Conservation (phyloP, 1,140 invertebrate genomes). For the Nasonia vitripennis region DNA sequence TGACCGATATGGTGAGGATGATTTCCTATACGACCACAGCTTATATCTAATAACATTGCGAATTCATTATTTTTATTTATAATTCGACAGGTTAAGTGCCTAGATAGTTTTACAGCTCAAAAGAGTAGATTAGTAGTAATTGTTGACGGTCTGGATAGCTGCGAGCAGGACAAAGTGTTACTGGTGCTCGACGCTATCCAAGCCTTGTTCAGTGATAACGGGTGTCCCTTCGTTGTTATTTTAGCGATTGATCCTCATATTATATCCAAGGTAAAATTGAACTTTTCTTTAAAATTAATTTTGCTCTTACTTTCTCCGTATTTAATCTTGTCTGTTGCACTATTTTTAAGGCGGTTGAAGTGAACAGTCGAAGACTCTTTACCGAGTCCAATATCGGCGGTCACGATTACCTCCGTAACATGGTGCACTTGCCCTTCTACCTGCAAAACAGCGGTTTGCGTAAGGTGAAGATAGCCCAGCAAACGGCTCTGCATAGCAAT, state of each 20-base stretch:
- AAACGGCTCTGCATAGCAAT: constrained; percentile 79
- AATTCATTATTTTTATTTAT: constrained; percentile 37
- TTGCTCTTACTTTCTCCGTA: neutral
- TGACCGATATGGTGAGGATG: constrained; percentile 86
- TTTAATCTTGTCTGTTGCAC: neutral
- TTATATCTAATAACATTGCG: neutral
- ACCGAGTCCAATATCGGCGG: constrained; percentile 93
- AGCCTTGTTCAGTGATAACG: constrained; percentile 93
- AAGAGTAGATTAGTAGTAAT: constrained; percentile 96
- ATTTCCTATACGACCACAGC: neutral
- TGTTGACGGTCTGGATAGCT: constrained; percentile 97
- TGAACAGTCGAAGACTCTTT: constrained; percentile 89
- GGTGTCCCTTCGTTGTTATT: constrained; percentile 94
- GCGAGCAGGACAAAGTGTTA: constrained; percentile 97
- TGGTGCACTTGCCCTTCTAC: constrained; percentile 98
- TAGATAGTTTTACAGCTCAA: constrained; percentile 93
- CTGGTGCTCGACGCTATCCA: constrained; percentile 95
- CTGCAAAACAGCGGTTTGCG: constrained; percentile 96
- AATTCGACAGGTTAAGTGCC: constrained; percentile 80
- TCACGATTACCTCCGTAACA: constrained; percentile 95
- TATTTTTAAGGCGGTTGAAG: constrained; percentile 87
- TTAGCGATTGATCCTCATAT: constrained; percentile 97
- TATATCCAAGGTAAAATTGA: constrained; percentile 88
- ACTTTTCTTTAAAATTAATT: neutral
- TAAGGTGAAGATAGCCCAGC: constrained; percentile 90